A percentile compares a stretch with the other conserved stretches of the same genome.
Evolutionary conservation across 2,888 invertebrate species (phyloP).

Genomic region (Megaustenia siamemsis): DNA sequence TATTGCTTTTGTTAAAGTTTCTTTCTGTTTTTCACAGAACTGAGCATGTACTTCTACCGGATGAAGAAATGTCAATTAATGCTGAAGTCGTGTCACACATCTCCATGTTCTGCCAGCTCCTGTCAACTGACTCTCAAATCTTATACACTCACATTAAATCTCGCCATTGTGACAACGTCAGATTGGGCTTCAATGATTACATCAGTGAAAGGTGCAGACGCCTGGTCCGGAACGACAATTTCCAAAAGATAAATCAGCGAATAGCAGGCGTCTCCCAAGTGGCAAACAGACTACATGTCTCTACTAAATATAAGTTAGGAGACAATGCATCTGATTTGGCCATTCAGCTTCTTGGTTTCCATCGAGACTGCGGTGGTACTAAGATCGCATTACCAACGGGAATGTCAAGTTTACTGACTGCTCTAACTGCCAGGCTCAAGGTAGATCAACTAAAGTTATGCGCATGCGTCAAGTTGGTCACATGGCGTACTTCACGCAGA

Average conservation of each 20-base stretch:
- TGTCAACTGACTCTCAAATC: background rate
- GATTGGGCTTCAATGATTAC: slow-evolving; percentile 2
- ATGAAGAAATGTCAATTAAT: background rate
- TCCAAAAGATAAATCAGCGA: background rate
- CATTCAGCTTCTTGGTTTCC: background rate
- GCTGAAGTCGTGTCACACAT: background rate
- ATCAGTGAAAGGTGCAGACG: slow-evolving; percentile 7
- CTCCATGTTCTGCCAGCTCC: background rate
- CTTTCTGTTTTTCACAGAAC: background rate
- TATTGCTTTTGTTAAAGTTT: no score
- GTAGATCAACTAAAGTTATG: background rate
- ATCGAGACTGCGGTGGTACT: background rate
- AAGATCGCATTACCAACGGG: background rate
- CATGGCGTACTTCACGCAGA: background rate
- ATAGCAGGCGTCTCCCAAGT: background rate
- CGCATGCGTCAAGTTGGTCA: background rate
- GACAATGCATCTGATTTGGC: background rate
- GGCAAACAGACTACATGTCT: background rate
- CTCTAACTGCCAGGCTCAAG: background rate
- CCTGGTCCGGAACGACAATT: background rate
- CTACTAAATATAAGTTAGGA: background rate
- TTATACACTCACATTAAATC: background rate
- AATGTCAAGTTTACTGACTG: background rate
- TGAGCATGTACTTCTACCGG: background rate
- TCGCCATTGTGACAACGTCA: background rate